A percentile compares a stretch with the other conserved stretches of the same genome.
phyloP scores from a whole-genome alignment of 1,140 invertebrate species.

The Drosophila lini region DNA sequence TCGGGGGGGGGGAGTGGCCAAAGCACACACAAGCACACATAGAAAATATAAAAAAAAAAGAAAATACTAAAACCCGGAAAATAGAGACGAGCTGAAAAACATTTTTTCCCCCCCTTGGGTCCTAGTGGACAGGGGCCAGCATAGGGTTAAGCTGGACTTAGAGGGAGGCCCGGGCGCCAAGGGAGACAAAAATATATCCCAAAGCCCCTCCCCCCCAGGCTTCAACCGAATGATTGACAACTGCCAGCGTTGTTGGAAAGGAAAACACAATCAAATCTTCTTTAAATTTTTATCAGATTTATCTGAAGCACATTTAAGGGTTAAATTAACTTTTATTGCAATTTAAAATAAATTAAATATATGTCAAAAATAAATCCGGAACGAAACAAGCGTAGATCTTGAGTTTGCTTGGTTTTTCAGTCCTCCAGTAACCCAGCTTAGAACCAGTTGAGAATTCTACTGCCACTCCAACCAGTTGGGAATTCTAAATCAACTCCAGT shows the following conservation, averaged over 20 bases:
- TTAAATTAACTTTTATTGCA: background rate
- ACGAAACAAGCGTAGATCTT: background rate
- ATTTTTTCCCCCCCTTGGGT: background rate
- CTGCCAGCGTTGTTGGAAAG: constrained; percentile 4
- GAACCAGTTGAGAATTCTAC: background rate
- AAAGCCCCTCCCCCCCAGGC: constrained; percentile 1
- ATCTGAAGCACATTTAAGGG: background rate
- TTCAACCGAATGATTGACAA: constrained; percentile 50
- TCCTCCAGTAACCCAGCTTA: background rate
- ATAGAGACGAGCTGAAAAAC: constrained; percentile 14
- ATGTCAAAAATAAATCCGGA: no score
- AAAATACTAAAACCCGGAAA: background rate
- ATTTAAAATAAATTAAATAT: background rate
- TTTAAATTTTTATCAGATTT: background rate
- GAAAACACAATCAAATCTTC: background rate
- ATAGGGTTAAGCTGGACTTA: constrained; percentile 27
- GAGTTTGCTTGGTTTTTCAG: background rate
- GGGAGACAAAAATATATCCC: background rate
- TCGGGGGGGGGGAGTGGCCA: constrained; percentile 49
- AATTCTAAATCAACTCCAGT: background rate
- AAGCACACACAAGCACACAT: constrained; percentile 2
- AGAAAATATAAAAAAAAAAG: background rate
- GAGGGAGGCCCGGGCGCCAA: background rate
- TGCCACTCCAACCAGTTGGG: background rate
- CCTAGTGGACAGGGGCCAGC: constrained; percentile 18